Evolutionary conservation across 2,113 vertebrate species (phyloP).

Genomic region (Oncorhynchus clarkii): DNA sequence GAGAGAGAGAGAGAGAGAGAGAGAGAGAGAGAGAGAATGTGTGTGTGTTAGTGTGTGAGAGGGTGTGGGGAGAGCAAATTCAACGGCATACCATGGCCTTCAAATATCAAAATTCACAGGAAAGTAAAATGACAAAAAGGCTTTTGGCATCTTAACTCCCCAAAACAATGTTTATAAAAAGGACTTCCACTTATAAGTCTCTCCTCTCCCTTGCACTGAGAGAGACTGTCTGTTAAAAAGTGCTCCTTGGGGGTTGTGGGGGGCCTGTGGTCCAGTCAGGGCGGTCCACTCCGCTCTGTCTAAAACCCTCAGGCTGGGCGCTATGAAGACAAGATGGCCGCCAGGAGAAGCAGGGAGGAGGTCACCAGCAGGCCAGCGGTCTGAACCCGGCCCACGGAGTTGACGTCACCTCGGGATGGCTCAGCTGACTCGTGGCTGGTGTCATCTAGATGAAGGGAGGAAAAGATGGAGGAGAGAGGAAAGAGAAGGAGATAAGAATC

Average conservation of each 20-base stretch:
- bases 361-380: conserved; percentile 80
- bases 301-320: conserved; percentile 64
- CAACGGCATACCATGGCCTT: conserved; percentile 21
- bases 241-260: conserved; percentile 69
- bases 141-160: conserved; percentile 79
- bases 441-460: conserved; percentile 78
- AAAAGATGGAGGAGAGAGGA: conserved; percentile 32
- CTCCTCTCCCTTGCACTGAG: conserved; percentile 57
- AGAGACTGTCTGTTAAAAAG: conserved; percentile 67
- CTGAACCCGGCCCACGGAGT: conserved; percentile 71
- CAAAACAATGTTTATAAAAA: conserved; percentile 36
- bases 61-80: neutral
- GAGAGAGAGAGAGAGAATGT: conserved; percentile 16
- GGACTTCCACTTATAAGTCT: conserved; percentile 69
- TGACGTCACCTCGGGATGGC: conserved; percentile 87
- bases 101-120: conserved; percentile 64
- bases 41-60: conserved; percentile 25
- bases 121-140: conserved; percentile 68
- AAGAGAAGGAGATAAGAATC: conserved; percentile 17
- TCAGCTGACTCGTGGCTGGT: conserved; percentile 95
- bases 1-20: neutral
- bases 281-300: conserved; percentile 43
- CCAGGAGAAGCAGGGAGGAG: conserved; percentile 85
- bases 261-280: conserved; percentile 53
- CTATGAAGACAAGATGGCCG: conserved; percentile 92